Percentiles rank a stretch among this genome's conserved stretches.
Conservation (phyloP, 2,888 invertebrate species). For the Mythimna impura region DNA sequence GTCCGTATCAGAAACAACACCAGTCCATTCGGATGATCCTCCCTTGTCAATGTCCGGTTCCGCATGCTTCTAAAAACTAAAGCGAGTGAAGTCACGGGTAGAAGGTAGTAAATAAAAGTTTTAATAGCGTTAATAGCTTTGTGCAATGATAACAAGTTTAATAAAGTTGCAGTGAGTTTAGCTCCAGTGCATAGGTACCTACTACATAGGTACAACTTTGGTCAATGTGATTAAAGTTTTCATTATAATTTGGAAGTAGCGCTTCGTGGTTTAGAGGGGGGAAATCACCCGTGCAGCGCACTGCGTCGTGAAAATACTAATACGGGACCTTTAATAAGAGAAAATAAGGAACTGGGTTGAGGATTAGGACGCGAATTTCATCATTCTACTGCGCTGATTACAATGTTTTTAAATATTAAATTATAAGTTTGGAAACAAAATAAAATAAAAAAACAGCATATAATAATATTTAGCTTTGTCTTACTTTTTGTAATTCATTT, state of each 20-base stretch:
- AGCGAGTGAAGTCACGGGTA: no score
- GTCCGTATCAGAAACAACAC: no score
- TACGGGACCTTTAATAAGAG: constrained; percentile 18
- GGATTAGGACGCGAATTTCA: not conserved
- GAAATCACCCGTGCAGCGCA: constrained; percentile 11
- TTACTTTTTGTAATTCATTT: no score
- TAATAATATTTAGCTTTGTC: no score
- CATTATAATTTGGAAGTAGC: constrained; percentile 46
- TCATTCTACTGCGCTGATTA: not conserved
- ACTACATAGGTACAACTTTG: constrained; percentile 11
- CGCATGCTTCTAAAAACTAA: no score
- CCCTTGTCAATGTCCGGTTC: no score
- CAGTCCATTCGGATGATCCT: no score
- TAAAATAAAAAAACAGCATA: no score
- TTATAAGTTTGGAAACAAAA: no score
- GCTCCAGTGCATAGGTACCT: constrained; percentile 1
- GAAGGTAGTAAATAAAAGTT: not conserved
- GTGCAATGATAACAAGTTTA: constrained; percentile 39
- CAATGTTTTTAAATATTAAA: not conserved
- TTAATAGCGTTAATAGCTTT: constrained; percentile 23
- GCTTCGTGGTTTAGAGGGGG: constrained; percentile 2
- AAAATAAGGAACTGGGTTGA: not conserved
- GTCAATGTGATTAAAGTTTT: constrained; percentile 49
- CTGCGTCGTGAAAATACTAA: constrained; percentile 2
- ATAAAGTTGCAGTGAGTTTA: constrained; percentile 48